phyloP scores from a whole-genome alignment of 2,113 vertebrate genomes.

The Dasyornis broadbenti region DNA sequence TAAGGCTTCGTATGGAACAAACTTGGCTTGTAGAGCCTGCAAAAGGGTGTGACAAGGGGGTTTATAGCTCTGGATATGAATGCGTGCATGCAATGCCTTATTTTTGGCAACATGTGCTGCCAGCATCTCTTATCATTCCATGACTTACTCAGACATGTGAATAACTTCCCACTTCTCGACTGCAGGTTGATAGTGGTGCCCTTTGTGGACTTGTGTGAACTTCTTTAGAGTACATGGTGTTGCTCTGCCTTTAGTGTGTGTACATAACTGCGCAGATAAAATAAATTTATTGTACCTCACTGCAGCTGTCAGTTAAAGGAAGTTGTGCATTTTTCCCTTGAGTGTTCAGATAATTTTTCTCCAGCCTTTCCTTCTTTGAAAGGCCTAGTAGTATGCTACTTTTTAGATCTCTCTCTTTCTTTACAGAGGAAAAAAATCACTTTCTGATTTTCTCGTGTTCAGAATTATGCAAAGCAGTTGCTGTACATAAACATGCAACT shows the following conservation, averaged over 20 bases:
- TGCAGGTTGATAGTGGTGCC: neutral
- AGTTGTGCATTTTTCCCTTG: neutral
- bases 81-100: accelerated
- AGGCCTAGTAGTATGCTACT: neutral
- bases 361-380: neutral
- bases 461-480: slow-evolving; percentile 27
- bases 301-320: neutral
- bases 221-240: neutral
- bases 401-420: neutral
- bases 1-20: neutral
- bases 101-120: neutral
- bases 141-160: neutral
- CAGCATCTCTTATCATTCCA: neutral
- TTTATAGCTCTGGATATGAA: neutral
- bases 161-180: neutral
- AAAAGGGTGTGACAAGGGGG: accelerated
- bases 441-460: slow-evolving; percentile 21
- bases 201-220: neutral
- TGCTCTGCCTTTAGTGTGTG: neutral
- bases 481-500: neutral
- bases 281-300: neutral
- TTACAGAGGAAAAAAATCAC: neutral
- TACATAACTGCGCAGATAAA: neutral
- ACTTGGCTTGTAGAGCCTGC: neutral
- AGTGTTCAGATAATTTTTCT: neutral